These are phyloP conservation scores for Leptinotarsa defecta DNA, from an alignment of 1,140 invertebrate genomes.

Conservation along the genomic window DNA sequence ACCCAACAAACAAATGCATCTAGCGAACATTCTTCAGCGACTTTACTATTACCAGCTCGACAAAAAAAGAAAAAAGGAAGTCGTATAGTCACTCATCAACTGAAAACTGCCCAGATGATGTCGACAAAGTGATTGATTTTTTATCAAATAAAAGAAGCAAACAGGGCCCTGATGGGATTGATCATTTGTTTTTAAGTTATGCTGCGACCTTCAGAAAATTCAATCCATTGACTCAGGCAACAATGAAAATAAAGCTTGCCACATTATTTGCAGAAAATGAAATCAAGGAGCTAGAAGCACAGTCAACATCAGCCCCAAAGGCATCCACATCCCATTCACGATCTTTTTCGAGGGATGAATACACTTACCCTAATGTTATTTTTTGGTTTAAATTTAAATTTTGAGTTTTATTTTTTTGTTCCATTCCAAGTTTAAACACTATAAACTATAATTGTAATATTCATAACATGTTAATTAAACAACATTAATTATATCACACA, in stretches of 20 bases:
- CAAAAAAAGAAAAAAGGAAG: constrained; percentile 15
- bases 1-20: too few relatives aligned
- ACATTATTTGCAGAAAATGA: constrained; percentile 25
- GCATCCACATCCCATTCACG: constrained; percentile 12
- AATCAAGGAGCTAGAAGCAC: not conserved
- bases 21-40: not conserved
- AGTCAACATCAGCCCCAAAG: not conserved
- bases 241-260: constrained; percentile 23
- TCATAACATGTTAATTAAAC: too few relatives aligned
- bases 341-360: not conserved
- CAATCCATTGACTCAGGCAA: constrained; percentile 14
- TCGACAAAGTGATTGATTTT: constrained; percentile 28
- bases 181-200: constrained; percentile 32
- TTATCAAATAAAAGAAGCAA: constrained; percentile 19
- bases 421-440: too few relatives aligned
- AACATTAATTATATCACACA: too few relatives aligned
- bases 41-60: not conserved
- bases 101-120: not conserved
- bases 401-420: too few relatives aligned
- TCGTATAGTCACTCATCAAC: not conserved
- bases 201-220: constrained; percentile 33
- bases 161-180: constrained; percentile 15
- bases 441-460: too few relatives aligned
- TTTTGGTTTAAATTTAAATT: too few relatives aligned
- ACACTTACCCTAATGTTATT: too few relatives aligned